Percentiles rank a stretch among this genome's conserved stretches.
Conservation (phyloP, 2,113 vertebrate species). For the Hyperopisus bebe region DNA sequence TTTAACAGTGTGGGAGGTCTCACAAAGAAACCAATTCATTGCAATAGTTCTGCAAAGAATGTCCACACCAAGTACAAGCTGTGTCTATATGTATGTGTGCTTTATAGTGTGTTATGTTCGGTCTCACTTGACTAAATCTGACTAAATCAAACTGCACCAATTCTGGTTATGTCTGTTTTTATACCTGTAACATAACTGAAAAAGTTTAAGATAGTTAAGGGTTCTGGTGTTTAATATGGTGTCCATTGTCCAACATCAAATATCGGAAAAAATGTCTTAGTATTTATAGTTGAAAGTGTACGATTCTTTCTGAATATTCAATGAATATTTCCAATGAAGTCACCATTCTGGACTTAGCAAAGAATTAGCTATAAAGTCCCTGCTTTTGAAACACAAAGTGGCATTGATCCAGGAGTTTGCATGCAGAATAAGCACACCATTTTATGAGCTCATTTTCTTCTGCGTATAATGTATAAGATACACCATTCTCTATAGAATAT, state of each 20-base stretch:
- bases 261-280: not conserved
- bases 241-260: not conserved
- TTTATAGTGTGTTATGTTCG: not conserved
- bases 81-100: not conserved
- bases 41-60: too few species aligned
- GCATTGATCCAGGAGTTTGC: too few species aligned
- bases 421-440: too few species aligned
- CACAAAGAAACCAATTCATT: too few species aligned
- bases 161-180: not conserved
- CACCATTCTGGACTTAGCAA: not conserved
- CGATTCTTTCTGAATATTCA: not conserved
- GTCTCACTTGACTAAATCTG: not conserved
- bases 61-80: not conserved
- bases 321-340: not conserved
- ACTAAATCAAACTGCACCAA: not conserved
- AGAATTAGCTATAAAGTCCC: not conserved
- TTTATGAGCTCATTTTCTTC: not conserved
- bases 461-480: not conserved
- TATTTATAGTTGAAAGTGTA: not conserved
- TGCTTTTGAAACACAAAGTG: too few species aligned
- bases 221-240: not conserved
- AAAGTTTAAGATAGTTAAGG: not conserved
- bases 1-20: not conserved
- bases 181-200: not conserved
- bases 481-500: not conserved